Percentiles rank a stretch among this genome's conserved stretches.
phyloP scores from a whole-genome alignment of 1,140 invertebrate genomes.

The Drosophila aff. region DNA sequence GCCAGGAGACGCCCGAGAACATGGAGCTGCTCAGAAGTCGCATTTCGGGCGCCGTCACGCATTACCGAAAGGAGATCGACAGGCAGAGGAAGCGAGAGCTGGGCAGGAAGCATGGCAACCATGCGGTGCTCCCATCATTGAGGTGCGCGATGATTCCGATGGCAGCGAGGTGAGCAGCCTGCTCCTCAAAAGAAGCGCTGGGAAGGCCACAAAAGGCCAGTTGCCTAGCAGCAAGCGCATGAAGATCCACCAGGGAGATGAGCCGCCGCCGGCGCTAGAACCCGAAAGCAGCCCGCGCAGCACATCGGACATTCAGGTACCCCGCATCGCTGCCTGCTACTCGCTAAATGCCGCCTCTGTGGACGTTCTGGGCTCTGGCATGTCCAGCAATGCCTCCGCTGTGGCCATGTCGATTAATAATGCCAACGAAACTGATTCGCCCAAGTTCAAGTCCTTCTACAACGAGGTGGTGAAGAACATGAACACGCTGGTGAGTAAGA shows the following conservation, averaged over 20 bases:
- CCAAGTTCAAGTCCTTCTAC: constrained; percentile 53
- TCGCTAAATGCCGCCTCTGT: constrained; percentile 49
- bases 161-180: constrained; percentile 16
- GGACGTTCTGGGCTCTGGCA: constrained; percentile 18
- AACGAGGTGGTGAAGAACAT: constrained; percentile 77
- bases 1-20: constrained; percentile 33
- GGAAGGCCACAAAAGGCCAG: background rate
- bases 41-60: constrained; percentile 38
- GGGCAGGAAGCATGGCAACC: background rate
- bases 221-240: constrained; percentile 20
- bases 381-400: constrained; percentile 20
- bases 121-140: constrained; percentile 23
- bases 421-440: constrained; percentile 14
- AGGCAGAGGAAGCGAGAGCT: constrained; percentile 47
- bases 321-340: constrained; percentile 68
- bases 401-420: background rate
- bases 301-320: constrained; percentile 53
- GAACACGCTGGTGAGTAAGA: constrained; percentile 79
- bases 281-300: background rate
- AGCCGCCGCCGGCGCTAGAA: background rate
- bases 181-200: background rate
- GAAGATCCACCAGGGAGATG: constrained; percentile 8
- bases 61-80: constrained; percentile 62
- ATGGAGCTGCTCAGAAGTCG: constrained; percentile 39
- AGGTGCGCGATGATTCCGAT: constrained; percentile 63